A percentile compares a stretch with the other conserved stretches of the same genome.
phyloP scores from a whole-genome alignment of 2,888 invertebrate species.

The Netelia fuscicornis region DNA sequence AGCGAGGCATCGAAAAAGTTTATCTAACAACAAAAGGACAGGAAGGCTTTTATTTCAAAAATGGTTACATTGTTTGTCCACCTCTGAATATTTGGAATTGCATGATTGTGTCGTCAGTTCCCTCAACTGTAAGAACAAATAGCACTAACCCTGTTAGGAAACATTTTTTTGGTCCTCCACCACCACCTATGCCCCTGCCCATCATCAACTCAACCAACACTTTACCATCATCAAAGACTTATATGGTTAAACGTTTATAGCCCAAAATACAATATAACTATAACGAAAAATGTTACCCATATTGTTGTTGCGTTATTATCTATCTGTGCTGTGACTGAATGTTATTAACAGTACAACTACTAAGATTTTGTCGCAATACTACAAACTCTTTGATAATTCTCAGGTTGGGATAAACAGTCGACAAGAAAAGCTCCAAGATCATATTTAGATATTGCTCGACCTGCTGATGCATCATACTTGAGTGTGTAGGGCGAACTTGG shows the following conservation, averaged over 20 bases:
- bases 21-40: conserved; percentile 91
- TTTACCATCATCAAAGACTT: conserved; percentile 80
- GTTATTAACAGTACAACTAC: conserved; percentile 24
- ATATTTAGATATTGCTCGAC: conserved; percentile 90
- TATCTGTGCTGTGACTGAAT: conserved; percentile 1
- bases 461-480: conserved; percentile 88
- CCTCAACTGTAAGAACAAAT: conserved; percentile 17
- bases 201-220: not conserved
- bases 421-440: conserved; percentile 92
- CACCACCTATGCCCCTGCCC: conserved; percentile 83
- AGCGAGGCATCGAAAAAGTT: conserved; percentile 88
- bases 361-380: conserved; percentile 86
- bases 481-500: conserved; percentile 88
- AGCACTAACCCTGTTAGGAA: conserved; percentile 67
- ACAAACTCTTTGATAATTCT: conserved; percentile 89
- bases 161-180: conserved; percentile 79
- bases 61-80: conserved; percentile 90
- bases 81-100: conserved; percentile 86
- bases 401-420: conserved; percentile 89
- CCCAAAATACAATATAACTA: conserved; percentile 46
- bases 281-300: conserved; percentile 18
- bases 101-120: conserved; percentile 65
- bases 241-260: conserved; percentile 81
- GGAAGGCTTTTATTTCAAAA: conserved; percentile 90
- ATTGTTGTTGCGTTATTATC: conserved; percentile 31